phyloP scores from a whole-genome alignment of 2,888 invertebrate genomes.

The Galerucella calmariensis region DNA sequence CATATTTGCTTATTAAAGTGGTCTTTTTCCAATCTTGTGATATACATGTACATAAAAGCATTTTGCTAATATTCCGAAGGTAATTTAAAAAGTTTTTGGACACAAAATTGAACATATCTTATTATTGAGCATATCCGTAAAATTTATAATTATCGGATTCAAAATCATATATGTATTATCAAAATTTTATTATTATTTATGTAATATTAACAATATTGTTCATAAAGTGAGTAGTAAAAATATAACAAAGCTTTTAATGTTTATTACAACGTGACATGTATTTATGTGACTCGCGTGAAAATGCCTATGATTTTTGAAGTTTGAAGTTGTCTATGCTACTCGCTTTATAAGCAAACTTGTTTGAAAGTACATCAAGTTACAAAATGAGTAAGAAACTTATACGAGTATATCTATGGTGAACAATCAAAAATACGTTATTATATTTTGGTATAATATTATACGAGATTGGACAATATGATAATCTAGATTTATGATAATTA shows the following conservation, averaged over 20 bases:
- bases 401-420: constrained; percentile 30
- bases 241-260: neutral
- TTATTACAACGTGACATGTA: too few relatives aligned
- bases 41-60: constrained; percentile 28
- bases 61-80: constrained; percentile 16
- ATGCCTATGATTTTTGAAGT: too few relatives aligned
- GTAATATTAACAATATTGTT: neutral
- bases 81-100: constrained; percentile 8
- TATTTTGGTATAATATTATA: constrained; percentile 26
- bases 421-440: constrained; percentile 32
- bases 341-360: neutral
- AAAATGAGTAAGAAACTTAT: neutral
- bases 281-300: too few relatives aligned
- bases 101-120: constrained; percentile 9
- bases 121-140: neutral
- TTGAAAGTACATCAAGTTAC: too few relatives aligned
- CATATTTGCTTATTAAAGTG: constrained; percentile 37
- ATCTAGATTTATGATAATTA: neutral
- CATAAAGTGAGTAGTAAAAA: neutral
- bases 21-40: constrained; percentile 40
- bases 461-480: constrained; percentile 27
- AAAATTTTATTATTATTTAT: neutral
- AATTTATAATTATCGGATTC: too few relatives aligned
- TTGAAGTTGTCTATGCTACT: neutral
- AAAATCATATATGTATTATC: too few relatives aligned